Conservation (phyloP, 1,140 invertebrate species). For the Drosophila mauritiana region DNA sequence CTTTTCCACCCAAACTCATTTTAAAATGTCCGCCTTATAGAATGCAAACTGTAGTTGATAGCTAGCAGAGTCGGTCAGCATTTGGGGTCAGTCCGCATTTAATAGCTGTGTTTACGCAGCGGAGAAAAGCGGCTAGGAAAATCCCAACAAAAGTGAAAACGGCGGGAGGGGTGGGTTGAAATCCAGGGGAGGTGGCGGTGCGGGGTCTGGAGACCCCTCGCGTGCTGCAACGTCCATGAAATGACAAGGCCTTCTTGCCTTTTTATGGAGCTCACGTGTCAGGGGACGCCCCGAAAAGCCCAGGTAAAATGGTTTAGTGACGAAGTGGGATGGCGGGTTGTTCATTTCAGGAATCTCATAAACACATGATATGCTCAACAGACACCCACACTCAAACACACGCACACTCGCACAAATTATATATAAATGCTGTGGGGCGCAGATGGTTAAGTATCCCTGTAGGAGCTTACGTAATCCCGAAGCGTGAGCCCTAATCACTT, state of each 20-base stretch:
- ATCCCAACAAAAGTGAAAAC: conserved; percentile 59
- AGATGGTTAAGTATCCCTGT: conserved; percentile 72
- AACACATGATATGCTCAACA: conserved; percentile 73
- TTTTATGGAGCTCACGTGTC: conserved; percentile 74
- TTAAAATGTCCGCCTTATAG: background rate
- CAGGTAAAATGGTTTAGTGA: conserved; percentile 25
- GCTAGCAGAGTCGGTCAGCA: conserved; percentile 41
- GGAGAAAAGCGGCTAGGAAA: conserved; percentile 34
- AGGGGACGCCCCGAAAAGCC: conserved; percentile 40
- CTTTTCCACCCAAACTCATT: background rate
- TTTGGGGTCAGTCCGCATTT: conserved; percentile 54
- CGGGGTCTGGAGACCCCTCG: conserved; percentile 45
- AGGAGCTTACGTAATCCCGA: conserved; percentile 78
- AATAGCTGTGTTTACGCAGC: conserved; percentile 59
- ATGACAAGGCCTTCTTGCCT: conserved; percentile 60
- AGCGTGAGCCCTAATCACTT: conserved; percentile 62
- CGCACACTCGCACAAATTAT: conserved; percentile 13
- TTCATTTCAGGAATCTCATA: conserved; percentile 73
- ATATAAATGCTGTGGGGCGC: conserved; percentile 10
- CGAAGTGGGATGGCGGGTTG: conserved; percentile 21
- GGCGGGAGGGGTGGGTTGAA: background rate
- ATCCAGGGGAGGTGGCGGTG: background rate
- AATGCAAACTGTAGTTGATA: conserved; percentile 16
- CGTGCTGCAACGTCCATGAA: conserved; percentile 76
- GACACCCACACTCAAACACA: conserved; percentile 31